Base-by-base conservation (phyloP, 1,140 invertebrate genomes). In the Drosophila auraria region DNA sequence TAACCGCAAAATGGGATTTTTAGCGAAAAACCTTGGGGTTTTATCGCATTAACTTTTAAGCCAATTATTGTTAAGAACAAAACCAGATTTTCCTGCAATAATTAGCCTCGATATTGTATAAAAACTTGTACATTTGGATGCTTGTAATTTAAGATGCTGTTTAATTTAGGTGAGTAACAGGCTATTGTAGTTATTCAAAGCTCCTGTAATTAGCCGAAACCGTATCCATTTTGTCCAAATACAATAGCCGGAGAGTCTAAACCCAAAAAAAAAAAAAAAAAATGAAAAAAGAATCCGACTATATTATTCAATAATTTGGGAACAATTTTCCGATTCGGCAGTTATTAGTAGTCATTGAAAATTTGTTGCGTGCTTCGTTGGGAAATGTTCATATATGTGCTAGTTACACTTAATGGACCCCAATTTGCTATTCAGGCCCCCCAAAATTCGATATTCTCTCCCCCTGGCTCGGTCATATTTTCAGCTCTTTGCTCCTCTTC, bases 351-450 rank as follows among this genome's bases (percentile, higher is more conserved):
- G 53, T 20, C 57, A 78, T 78, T 59, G 42, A 44, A 56, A 50
- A 70, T 70, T 59, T 7, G 44, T 61, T 49, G 51, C 51, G 17
- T 56, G 64, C 51, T 20, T 40, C n/a, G 36, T 23, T 30, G 36
- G 50, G 17, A 57, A 69, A 54, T 69, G 40, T 45, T 40, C 27
- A 45, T 30, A 25, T 40, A 15, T 54, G 8, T 44, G 56, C 51
- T 50, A 14, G 30, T 42, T 30, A 38, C 54, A 57, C 27, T 40
- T 65, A 82, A 65, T 77, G 57, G 59, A 59, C 42, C 56, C 62
- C 53, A 64, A 64, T 78, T 83, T 66, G 58, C 57, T 57, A 77
- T 69, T 45, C n/a, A 30, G 23, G 17, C 30, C 44, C n/a, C 20
- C 27, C 27, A 50, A 71, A 50, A 70, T 38, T 73, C 47, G 47